Evolutionary conservation across 2,113 vertebrate species (phyloP).

Genomic region (Chelonoidis abingdonii): DNA sequence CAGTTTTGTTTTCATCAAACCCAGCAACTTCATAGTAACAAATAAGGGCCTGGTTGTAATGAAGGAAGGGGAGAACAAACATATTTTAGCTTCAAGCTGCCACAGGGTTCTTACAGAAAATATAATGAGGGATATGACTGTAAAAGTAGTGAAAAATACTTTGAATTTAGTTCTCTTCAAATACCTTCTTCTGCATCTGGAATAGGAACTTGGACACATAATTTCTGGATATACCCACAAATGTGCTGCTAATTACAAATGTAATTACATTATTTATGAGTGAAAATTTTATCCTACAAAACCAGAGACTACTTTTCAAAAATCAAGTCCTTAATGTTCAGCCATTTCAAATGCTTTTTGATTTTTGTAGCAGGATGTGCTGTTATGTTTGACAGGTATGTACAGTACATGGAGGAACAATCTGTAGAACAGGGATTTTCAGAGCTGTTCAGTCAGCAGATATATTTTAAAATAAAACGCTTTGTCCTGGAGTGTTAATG

Average conservation of each 20-base stretch:
- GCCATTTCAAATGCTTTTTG: neutral
- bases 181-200: neutral
- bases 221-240: neutral
- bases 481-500: neutral
- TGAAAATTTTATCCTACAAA: neutral
- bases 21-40: neutral
- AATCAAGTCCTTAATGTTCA: neutral
- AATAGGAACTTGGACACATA: neutral
- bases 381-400: accelerated
- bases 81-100: neutral
- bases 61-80: neutral
- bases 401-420: accelerated
- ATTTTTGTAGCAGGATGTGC: neutral
- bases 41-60: neutral
- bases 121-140: neutral
- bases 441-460: neutral
- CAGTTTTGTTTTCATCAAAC: neutral
- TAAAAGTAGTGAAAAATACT: neutral
- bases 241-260: neutral
- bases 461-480: neutral
- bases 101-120: neutral
- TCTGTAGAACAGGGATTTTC: neutral
- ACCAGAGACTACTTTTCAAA: neutral
- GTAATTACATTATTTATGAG: neutral
- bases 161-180: neutral